Evolutionary conservation across 2,797 vertebrate species (phyloP).

Genomic region (Natrix natrix): DNA sequence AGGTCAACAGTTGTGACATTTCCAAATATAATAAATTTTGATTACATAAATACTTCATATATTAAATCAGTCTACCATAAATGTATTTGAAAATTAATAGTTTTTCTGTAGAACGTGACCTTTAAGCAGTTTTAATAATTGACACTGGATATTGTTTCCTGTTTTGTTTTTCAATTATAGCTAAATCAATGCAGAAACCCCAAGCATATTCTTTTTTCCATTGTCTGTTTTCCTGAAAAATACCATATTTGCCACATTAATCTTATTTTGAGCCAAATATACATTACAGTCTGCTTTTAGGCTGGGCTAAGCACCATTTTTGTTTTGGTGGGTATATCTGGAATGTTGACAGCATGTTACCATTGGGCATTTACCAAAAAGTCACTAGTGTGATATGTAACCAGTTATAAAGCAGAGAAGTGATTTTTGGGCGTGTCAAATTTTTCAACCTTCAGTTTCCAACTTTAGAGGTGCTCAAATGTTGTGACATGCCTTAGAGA

Average conservation of each 20-base stretch:
- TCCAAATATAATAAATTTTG: conserved; percentile 10
- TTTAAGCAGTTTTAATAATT: conserved; percentile 26
- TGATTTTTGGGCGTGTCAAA: not conserved
- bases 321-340: not conserved
- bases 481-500: no score
- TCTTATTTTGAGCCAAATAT: not conserved
- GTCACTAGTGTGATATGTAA: not conserved
- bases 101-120: not conserved
- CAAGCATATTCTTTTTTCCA: not conserved
- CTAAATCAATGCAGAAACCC: not conserved
- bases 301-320: not conserved
- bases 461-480: no score
- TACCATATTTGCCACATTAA: not conserved
- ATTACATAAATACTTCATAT: not conserved
- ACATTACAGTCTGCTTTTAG: not conserved
- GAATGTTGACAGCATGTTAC: not conserved
- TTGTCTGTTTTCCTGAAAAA: not conserved
- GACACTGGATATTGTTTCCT: conserved; percentile 12
- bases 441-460: no score
- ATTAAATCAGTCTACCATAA: not conserved
- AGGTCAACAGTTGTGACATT: conserved; percentile 5
- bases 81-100: not conserved
- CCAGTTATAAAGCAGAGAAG: not conserved
- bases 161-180: conserved; percentile 30
- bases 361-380: not conserved